Evolutionary conservation across 2,888 invertebrate species (phyloP), one percentile per base, ranked within the genome.

Genomic region (Agonum fuliginosum): DNA sequence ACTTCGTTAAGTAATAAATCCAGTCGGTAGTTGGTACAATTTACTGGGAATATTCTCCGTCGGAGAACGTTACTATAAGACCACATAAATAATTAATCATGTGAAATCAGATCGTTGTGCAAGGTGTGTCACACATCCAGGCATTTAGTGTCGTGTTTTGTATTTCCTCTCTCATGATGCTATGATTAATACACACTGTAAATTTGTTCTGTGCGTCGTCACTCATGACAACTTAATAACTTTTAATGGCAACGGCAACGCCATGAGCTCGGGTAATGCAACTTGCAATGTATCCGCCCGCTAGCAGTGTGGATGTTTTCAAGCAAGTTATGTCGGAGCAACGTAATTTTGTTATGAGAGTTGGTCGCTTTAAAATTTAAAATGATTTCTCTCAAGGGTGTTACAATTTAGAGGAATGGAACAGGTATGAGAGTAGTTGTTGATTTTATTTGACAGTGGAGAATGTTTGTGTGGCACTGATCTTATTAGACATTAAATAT

Each of bases 161-260:
- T 41, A 37, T 22, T 22, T 22, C 22, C 67, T 19, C n/a, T 20
- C 34, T n/a, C 20, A 8, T 20, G 12, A 54, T 54, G 4, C 3
- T 22, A 24, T 67, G 67, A 67, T 67, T 67, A 67, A 67, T 67
- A 67, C 12, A 67, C 43, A 24, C 22, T 67, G 67, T 37, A 67
- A 67, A 41, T 67, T 67, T 67, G 67, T 67, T 67, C 67, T 37
- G 37, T 43, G n/a, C 20, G 67, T 67, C 67, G 43, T 67, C 67
- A 67, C 37, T 37, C 19, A 22, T 67, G 67, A 67, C 67, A 67
- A 67, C 41, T 67, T 67, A 67, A 67, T 67, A 67, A 67, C 67
- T 43, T 62, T 62, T 62, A 27, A 37, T 34, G 62, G 37, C 34
- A 34, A 62, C 62, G 19, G 37, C 19, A 67, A 22, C 41, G 0